phyloP scores from a whole-genome alignment of 2,113 vertebrate species.

The Taxidea taxus region DNA sequence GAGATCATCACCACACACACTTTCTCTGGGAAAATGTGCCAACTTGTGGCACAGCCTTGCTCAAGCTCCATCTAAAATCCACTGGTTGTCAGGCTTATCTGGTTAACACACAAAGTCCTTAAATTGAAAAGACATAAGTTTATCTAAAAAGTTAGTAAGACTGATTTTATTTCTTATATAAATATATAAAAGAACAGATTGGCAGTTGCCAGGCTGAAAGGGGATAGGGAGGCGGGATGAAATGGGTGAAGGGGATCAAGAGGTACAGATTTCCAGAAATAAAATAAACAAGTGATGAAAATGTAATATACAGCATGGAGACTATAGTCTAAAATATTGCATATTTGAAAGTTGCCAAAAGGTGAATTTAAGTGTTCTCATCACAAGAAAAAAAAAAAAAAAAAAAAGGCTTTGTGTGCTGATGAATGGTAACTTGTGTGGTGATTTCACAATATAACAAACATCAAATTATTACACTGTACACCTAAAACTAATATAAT shows the following conservation, averaged over 20 bases:
- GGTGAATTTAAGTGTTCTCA: neutral
- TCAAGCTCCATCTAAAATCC: neutral
- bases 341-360: neutral
- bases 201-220: neutral
- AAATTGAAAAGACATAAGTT: neutral
- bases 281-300: neutral
- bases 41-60: neutral
- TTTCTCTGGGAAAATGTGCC: neutral
- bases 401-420: neutral
- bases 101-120: neutral
- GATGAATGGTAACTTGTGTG: neutral
- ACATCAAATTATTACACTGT: neutral
- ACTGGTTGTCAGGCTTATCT: neutral
- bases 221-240: neutral
- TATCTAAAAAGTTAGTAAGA: neutral
- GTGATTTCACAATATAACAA: neutral
- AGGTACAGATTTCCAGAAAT: neutral
- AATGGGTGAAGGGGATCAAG: neutral
- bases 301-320: neutral
- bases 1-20: no score
- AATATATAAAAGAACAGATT: neutral
- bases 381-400: neutral
- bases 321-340: neutral
- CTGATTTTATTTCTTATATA: neutral
- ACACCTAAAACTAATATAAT: neutral